These are phyloP conservation scores for Entomobrya multifasciata DNA, from an alignment of 2,888 invertebrate genomes.

Conservation along the genomic window DNA sequence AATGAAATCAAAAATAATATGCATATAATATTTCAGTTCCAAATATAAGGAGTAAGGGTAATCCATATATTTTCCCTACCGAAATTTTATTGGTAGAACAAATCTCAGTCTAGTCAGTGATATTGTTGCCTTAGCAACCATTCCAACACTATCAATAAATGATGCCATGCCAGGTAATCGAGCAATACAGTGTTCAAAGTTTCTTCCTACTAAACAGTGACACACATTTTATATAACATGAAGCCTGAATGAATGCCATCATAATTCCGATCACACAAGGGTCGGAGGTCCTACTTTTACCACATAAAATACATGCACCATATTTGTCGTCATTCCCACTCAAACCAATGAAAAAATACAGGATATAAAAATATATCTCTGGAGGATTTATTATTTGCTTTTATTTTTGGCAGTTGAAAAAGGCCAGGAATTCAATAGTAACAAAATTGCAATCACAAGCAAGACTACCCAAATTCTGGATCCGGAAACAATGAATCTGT, in stretches of 20 bases:
- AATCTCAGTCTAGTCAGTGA: no score
- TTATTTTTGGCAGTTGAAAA: slow-evolving; percentile 4
- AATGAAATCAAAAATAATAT: neutral
- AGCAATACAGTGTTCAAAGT: slow-evolving; percentile 19
- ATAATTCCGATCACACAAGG: slow-evolving; percentile 66
- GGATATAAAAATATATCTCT: slow-evolving; percentile 2
- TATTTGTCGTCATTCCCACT: neutral
- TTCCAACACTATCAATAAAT: no score
- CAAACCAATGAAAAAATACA: neutral
- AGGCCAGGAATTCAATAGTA: neutral
- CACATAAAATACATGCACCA: slow-evolving; percentile 33
- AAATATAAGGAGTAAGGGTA: no score
- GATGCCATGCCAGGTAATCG: neutral
- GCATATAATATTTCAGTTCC: no score
- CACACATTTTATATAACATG: slow-evolving; percentile 66
- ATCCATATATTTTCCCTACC: no score
- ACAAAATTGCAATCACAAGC: slow-evolving; percentile 7
- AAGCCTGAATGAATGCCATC: slow-evolving; percentile 47
- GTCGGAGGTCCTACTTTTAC: slow-evolving; percentile 25
- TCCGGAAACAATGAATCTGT: neutral
- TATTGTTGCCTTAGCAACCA: no score
- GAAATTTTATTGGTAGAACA: no score
- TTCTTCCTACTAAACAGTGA: slow-evolving; percentile 59
- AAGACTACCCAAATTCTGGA: neutral
- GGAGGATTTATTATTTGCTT: slow-evolving; percentile 63